Conservation (phyloP, 2,797 vertebrate species). For the Dermochelys coriacea region DNA sequence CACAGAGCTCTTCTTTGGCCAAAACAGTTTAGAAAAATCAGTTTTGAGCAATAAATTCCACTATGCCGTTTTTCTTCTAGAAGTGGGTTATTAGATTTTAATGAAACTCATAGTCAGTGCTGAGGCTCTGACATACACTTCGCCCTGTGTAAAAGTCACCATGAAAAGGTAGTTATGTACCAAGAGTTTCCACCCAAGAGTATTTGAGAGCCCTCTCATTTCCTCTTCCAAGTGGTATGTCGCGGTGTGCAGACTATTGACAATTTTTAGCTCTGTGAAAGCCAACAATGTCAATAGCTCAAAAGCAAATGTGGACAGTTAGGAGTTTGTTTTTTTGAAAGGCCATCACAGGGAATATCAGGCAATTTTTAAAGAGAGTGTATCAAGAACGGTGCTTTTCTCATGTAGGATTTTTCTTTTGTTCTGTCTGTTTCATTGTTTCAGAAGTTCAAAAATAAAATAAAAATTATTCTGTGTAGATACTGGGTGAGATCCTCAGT, state of each 20-base stretch:
- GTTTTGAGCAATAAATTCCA: background rate
- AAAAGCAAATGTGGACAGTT: background rate
- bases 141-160: background rate
- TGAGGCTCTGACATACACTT: background rate
- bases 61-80: background rate
- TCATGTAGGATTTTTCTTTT: background rate
- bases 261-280: constrained; percentile 12
- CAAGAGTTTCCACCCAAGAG: background rate
- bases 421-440: constrained; percentile 1
- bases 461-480: background rate
- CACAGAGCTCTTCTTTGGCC: background rate
- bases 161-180: background rate
- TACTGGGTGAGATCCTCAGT: background rate
- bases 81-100: background rate
- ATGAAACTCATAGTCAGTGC: background rate
- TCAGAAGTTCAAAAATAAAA: background rate
- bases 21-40: background rate
- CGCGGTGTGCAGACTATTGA: background rate
- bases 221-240: background rate
- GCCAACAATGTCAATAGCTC: background rate
- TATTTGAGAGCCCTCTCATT: background rate
- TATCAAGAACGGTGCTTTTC: background rate
- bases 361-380: background rate
- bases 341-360: background rate
- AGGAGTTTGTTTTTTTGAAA: constrained; percentile 1